Evolutionary conservation across 2,797 vertebrate species (phyloP).

Genomic region (Micrastur ruficollis): DNA sequence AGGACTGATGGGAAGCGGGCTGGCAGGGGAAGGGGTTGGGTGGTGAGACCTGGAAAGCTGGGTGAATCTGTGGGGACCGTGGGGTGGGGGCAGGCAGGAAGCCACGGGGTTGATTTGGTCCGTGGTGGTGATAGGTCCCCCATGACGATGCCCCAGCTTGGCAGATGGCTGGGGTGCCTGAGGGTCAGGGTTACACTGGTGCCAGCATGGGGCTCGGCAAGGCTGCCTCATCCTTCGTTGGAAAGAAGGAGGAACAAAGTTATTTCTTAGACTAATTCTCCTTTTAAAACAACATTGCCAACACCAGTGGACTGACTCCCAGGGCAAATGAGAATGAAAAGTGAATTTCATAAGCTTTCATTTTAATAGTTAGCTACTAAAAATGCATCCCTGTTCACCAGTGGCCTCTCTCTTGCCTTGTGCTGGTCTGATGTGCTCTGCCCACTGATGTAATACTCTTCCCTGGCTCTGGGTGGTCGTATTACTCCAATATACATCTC

Average conservation of each 20-base stretch:
- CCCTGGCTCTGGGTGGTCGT: neutral
- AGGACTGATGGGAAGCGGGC: neutral
- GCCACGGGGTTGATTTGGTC: neutral
- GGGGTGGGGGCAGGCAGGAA: neutral
- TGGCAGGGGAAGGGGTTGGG: neutral
- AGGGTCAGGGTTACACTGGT: rapidly evolving
- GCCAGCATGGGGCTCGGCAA: neutral
- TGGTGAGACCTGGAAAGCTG: neutral
- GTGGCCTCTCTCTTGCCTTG: neutral
- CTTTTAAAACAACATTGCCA: neutral
- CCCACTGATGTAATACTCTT: neutral
- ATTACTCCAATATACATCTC: neutral
- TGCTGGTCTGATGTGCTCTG: neutral
- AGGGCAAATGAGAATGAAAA: neutral
- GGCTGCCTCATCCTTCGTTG: neutral
- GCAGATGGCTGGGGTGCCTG: rapidly evolving
- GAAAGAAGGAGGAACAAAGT: neutral
- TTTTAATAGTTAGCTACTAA: neutral
- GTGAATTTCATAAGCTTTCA: neutral
- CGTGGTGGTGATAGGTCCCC: neutral
- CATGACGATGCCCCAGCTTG: neutral
- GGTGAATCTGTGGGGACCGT: neutral
- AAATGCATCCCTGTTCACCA: neutral
- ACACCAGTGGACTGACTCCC: neutral
- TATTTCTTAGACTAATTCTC: neutral